Evolutionary conservation across 1,140 invertebrate genomes (phyloP), one percentile per base, ranked within the genome.

Genomic region (Drepana arcuata): DNA sequence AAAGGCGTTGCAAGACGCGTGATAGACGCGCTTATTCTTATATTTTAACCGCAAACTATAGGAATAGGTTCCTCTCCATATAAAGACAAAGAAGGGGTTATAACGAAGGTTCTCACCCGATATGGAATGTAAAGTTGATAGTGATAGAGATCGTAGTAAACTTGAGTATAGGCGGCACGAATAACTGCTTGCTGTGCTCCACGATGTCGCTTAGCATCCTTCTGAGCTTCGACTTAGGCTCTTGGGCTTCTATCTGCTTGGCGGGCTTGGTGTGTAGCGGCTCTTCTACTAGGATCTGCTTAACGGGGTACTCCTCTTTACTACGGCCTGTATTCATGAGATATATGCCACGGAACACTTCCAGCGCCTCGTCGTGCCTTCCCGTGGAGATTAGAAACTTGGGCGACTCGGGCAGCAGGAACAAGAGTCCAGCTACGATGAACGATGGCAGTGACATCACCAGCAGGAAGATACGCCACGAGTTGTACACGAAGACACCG

Each of bases 391-490:
- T 83, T 27, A 96, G 83, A 74, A 94, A 97, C 73, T 96, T 96
- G 1, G 95, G 95, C 50, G 94, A 96, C 84, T 97, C 95, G n/a
- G 95, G 95, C 57, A 97, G 87, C 43, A 94, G 87, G 62, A 94
- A 86, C 16, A 96, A 86, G 28, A 95, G 78, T 31, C 90, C 88
- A 25, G 92, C 93, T 23, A 95, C 94, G 25, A 95, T 69, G 55
- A 96, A 92, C 25, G 93, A 94, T 16, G 95, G 95, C 41, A 94
- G 59, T 53, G 93, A 91, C 84, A 93, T 96, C 26, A 95, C 87
- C 48, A 95, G 77, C 45, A 96, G 80, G 81, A 96, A 97, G 48
- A 97, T 92, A 63, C 95, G 87, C 95, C 95, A 97, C 18, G 94
- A 95, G 73, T 96, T 95, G 77, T 93, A 95, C 7, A 87, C 86